phyloP scores from a whole-genome alignment of 2,797 vertebrate species.

The Silurus lanzhouensis region DNA sequence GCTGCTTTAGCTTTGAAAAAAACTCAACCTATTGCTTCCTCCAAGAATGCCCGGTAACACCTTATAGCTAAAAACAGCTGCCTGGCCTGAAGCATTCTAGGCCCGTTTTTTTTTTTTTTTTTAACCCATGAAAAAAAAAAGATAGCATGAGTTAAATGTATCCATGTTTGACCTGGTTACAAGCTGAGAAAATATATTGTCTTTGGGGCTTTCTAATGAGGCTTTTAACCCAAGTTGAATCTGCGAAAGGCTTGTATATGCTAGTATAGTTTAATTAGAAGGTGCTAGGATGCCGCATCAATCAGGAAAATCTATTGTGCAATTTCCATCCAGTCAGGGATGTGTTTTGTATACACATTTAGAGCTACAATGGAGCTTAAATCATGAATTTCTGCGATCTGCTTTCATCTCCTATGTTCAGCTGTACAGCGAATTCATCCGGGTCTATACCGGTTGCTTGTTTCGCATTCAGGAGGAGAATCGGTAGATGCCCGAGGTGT shows the following conservation, averaged over 20 bases:
- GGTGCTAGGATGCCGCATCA: not conserved
- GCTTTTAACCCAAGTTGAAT: conserved; percentile 55
- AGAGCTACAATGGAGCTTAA: not conserved
- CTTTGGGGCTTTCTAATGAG: conserved; percentile 67
- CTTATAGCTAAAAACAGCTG: conserved; percentile 31
- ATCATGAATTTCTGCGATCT: not conserved
- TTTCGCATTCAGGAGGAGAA: not conserved
- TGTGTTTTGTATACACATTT: not conserved
- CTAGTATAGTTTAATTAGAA: not conserved
- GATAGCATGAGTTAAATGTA: conserved; percentile 69
- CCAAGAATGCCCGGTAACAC: conserved; percentile 46
- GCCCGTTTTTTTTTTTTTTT: not conserved
- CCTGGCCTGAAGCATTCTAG: conserved; percentile 4
- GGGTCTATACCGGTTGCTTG: no score
- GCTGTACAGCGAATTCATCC: no score
- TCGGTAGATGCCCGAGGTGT: not conserved
- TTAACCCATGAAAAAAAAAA: not conserved
- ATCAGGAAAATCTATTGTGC: conserved; percentile 5
- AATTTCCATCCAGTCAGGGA: not conserved
- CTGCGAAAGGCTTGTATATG: conserved; percentile 33
- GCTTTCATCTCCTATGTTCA: not conserved
- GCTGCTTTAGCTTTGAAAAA: conserved; percentile 71
- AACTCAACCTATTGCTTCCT: conserved; percentile 59
- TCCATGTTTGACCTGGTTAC: conserved; percentile 77
- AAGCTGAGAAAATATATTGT: conserved; percentile 71